These are phyloP conservation scores for Brotula barbata DNA, from an alignment of 2,797 vertebrate genomes.

Conservation along the genomic window DNA sequence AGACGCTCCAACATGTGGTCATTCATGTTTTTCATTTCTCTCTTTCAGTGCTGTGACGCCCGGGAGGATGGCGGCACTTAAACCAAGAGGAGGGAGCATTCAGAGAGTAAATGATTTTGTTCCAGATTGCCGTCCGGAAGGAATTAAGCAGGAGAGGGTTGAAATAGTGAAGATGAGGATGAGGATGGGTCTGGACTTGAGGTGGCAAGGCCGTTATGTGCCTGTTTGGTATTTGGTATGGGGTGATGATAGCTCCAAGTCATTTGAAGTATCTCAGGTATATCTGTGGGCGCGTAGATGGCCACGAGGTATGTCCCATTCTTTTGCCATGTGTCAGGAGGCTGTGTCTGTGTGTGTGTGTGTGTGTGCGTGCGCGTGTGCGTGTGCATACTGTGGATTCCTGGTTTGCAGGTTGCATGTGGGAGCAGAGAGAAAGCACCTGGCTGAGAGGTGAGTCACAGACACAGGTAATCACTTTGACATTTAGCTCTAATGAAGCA, in stretches of 20 bases:
- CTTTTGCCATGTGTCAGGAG: constrained; percentile 44
- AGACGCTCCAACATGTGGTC: no score
- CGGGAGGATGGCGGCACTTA: no score
- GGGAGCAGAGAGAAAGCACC: constrained; percentile 74
- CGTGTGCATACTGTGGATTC: constrained; percentile 59
- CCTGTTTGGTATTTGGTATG: constrained; percentile 21
- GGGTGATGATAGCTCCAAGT: constrained; percentile 44
- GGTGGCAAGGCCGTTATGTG: neutral
- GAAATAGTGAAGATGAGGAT: neutral
- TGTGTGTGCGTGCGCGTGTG: constrained; percentile 19
- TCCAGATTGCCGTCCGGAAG: neutral
- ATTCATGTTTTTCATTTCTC: no score
- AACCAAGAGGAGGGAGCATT: no score
- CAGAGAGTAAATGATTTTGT: no score
- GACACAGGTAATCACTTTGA: constrained; percentile 76
- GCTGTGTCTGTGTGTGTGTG: constrained; percentile 26
- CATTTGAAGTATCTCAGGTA: constrained; percentile 53
- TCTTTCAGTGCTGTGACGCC: no score
- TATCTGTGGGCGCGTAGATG: constrained; percentile 36
- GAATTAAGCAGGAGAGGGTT: constrained; percentile 9
- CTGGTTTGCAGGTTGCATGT: constrained; percentile 62
- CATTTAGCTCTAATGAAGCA: constrained; percentile 76
- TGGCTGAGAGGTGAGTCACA: constrained; percentile 79
- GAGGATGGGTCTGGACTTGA: constrained; percentile 55
- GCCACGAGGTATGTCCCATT: constrained; percentile 55